phyloP scores from a whole-genome alignment of 2,888 invertebrate species.

The Merodon equestris region DNA sequence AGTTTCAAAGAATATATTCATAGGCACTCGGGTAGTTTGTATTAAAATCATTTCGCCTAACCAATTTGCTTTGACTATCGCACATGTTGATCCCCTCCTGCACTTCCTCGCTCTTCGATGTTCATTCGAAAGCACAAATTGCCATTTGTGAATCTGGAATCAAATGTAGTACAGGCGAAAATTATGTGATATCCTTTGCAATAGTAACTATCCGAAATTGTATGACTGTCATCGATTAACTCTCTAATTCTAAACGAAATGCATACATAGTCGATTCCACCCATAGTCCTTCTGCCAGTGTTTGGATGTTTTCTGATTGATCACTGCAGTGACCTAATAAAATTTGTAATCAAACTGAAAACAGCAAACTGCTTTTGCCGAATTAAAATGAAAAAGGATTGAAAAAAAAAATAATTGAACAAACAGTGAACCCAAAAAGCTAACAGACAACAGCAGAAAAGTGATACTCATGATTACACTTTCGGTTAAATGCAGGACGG shows the following conservation, averaged over 20 bases:
- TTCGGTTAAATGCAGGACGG: no score
- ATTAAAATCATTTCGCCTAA: slow-evolving; percentile 24
- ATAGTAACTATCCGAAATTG: not conserved
- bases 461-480: no score
- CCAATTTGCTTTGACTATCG: slow-evolving; percentile 19
- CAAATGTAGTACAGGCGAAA: not conserved
- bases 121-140: not conserved
- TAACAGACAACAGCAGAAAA: no score
- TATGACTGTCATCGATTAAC: not conserved
- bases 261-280: not conserved
- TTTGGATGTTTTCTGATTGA: slow-evolving; percentile 1
- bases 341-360: slow-evolving; percentile 15
- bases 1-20: not conserved
- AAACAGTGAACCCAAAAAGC: no score
- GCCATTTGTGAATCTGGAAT: not conserved
- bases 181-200: not conserved
- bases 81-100: slow-evolving; percentile 2
- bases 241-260: not conserved
- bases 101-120: no score
- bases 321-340: slow-evolving; percentile 24
- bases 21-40: not conserved
- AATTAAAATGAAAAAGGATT: slow-evolving; percentile 9
- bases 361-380: not conserved
- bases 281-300: no score
- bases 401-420: slow-evolving; percentile 14